Evolutionary conservation across 1,140 invertebrate species (phyloP), one percentile per base, ranked within the genome.

Genomic region (Tyrophagus putrescentiae): DNA sequence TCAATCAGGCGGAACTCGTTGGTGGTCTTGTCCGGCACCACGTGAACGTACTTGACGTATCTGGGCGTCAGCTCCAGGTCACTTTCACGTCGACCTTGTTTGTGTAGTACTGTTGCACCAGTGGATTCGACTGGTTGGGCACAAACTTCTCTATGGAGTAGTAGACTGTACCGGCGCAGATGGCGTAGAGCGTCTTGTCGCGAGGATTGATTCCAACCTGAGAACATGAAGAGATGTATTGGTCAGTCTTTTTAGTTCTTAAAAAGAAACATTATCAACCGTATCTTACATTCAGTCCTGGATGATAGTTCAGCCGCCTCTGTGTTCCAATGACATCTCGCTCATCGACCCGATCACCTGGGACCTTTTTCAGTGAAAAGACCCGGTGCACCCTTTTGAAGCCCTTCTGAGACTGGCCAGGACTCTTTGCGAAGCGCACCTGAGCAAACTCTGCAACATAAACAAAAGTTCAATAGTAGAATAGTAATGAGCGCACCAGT

Each of bases 21-120:
- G 5, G n/a, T 18, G 9, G 11, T 7, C 34, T 45, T 42, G n/a
- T 59, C 36, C 1, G 36, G 25, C 9, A 59, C 39, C 9, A 59
- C 57, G 31, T 59, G 57, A 44, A 59, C 29, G 34, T 59, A 59
- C 34, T 59, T 59, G 6, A 25, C 34, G 50, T 59, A 59, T 21
- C 23, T 11, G 31, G 57, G 57, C 27, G 9, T 48, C 45, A 48
- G 7, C 21, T 6, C 7, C 23, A 6, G 7, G 45, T 21, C 45
- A 9, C 7, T 48, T 48, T 48, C 7, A 18, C 7, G 3, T 54
- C 11, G 36, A n/a, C 27, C 16, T 5, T 7, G 7, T 59, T 45
- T 2, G 13, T 31, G n/a, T 44, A 59, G 36, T 21, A 59, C 25
- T 42, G 27, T 42, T 59, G 6, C n/a, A 59, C 57, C 5, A 42